Percentiles rank a stretch among this genome's conserved stretches.
These are phyloP conservation scores for Siniperca obscura DNA, from an alignment of 2,797 vertebrate genomes.

Conservation along the genomic window DNA sequence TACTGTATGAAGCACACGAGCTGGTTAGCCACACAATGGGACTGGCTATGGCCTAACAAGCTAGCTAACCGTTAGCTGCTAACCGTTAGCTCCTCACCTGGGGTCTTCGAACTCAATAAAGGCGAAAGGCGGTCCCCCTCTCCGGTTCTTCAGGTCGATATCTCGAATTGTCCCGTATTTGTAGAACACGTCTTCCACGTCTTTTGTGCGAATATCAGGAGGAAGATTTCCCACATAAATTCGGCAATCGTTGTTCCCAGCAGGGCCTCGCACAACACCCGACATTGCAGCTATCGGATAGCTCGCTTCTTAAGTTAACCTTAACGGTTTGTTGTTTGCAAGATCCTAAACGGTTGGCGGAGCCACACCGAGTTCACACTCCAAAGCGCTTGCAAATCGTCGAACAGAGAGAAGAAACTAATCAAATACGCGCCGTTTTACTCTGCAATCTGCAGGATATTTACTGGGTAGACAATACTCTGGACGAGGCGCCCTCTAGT, in stretches of 20 bases:
- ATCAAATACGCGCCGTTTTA: neutral
- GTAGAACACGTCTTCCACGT: constrained; percentile 94
- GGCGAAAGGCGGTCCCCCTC: constrained; percentile 92
- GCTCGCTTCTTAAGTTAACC: constrained; percentile 11
- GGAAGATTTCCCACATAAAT: constrained; percentile 94
- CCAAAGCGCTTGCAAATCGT: neutral
- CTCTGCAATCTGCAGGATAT: neutral
- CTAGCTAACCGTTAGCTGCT: constrained; percentile 33
- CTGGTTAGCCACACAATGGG: constrained; percentile 62
- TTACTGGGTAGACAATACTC: neutral
- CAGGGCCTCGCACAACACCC: constrained; percentile 86
- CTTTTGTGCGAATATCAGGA: constrained; percentile 92
- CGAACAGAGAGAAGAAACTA: rapidly evolving
- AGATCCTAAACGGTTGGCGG: neutral
- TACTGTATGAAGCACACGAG: constrained; percentile 8
- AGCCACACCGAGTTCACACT: neutral
- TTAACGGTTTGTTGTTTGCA: constrained; percentile 5
- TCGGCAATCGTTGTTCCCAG: constrained; percentile 89
- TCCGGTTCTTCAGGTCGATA: constrained; percentile 93
- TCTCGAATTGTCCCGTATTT: constrained; percentile 93
- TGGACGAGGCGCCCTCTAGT: neutral
- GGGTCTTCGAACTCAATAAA: constrained; percentile 90
- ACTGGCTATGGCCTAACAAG: constrained; percentile 26
- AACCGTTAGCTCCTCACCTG: constrained; percentile 84
- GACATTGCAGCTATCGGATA: constrained; percentile 76